Percentiles rank a stretch among this genome's conserved stretches.
phyloP scores from a whole-genome alignment of 1,140 invertebrate species.

The Temnothorax nylanderi region DNA sequence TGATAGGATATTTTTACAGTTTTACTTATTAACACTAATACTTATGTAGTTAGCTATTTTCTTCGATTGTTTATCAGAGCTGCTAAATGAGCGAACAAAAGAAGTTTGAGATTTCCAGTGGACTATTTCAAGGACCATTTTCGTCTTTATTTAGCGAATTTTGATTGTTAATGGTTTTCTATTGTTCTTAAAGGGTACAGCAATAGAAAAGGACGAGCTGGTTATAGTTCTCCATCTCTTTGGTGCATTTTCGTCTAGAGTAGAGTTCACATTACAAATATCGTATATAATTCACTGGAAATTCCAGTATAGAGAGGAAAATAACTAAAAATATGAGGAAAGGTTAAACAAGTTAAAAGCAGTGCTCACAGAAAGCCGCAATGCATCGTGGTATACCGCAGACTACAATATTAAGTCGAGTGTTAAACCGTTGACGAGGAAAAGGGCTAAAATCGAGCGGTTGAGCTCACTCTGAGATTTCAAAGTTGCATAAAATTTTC shows the following conservation, averaged over 20 bases:
- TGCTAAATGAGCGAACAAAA: background rate
- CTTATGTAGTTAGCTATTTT: background rate
- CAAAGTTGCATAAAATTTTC: slow-evolving; percentile 51
- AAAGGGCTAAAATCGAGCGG: slow-evolving; percentile 34
- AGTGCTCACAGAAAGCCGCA: background rate
- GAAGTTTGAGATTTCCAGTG: background rate
- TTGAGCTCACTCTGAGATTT: background rate
- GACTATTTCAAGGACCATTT: no score
- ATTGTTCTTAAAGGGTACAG: no score
- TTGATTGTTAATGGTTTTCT: no score
- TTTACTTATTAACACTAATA: background rate
- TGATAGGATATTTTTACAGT: background rate
- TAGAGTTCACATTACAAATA: no score
- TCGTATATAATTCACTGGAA: no score
- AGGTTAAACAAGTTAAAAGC: background rate
- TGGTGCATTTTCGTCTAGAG: no score
- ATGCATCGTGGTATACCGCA: background rate
- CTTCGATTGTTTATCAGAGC: background rate
- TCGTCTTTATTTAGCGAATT: no score
- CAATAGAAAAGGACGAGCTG: no score
- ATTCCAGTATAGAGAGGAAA: background rate
- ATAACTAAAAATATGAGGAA: background rate
- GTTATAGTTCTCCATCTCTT: no score
- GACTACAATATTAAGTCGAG: slow-evolving; percentile 20
- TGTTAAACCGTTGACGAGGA: slow-evolving; percentile 14